A percentile compares a stretch with the other conserved stretches of the same genome.
Evolutionary conservation across 2,888 invertebrate genomes (phyloP).

Genomic region (Apamea anceps): DNA sequence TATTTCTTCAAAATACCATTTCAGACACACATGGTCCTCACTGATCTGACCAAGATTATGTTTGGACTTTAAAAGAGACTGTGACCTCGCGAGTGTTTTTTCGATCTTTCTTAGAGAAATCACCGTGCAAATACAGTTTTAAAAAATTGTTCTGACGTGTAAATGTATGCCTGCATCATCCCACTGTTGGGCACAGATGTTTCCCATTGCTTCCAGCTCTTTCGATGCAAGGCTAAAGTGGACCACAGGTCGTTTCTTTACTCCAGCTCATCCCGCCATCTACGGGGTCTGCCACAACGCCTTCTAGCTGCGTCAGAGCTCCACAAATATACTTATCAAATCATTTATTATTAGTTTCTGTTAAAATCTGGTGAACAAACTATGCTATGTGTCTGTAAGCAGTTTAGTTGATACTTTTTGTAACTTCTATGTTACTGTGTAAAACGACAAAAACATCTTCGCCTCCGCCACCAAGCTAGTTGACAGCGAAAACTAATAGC

Average conservation of each 20-base stretch:
- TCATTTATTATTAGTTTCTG: neutral
- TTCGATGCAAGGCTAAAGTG: too few relatives aligned
- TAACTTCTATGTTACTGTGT: neutral
- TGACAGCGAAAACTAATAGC: slow-evolving; percentile 19
- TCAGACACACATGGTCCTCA: neutral
- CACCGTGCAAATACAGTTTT: neutral
- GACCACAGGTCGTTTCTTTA: too few relatives aligned
- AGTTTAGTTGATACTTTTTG: neutral
- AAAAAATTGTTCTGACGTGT: neutral
- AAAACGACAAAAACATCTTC: neutral
- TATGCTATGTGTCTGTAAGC: neutral
- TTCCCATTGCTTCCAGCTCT: too few relatives aligned
- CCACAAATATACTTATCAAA: slow-evolving; percentile 2
- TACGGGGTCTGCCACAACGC: neutral
- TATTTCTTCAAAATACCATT: neutral
- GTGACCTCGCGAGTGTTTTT: neutral
- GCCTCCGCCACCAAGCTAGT: neutral
- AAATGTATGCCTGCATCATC: neutral
- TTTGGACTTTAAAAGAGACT: neutral
- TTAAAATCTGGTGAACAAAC: neutral
- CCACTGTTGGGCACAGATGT: too few relatives aligned
- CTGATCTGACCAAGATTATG: neutral
- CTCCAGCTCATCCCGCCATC: neutral
- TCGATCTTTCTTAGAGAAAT: neutral
- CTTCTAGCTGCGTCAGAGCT: neutral